Evolutionary conservation across 2,113 vertebrate genomes (phyloP).

Genomic region (Hippocampus guttulatus): DNA sequence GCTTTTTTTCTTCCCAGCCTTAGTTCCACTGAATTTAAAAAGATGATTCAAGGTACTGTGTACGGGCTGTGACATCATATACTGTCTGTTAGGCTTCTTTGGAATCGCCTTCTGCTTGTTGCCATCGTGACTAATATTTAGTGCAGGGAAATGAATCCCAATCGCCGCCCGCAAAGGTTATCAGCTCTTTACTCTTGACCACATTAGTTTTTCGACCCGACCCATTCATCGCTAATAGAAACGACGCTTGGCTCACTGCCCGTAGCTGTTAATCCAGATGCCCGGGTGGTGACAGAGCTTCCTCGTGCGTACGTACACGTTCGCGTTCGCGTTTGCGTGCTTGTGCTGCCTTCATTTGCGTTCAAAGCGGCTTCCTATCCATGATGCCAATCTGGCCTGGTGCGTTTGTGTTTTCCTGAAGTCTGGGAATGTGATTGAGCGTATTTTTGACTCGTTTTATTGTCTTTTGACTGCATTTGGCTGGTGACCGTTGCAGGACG

Average conservation of each 20-base stretch:
- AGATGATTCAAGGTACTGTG: neutral
- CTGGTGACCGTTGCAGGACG: too few relatives aligned
- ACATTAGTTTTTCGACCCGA: slow-evolving; percentile 19
- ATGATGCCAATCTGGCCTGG: neutral
- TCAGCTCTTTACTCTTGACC: neutral
- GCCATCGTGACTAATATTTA: slow-evolving; percentile 4
- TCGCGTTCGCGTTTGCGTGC: neutral
- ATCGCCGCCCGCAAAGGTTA: neutral
- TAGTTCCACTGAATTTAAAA: neutral
- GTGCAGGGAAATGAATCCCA: neutral
- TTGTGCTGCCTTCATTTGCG: neutral
- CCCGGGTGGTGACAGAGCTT: slow-evolving; percentile 45
- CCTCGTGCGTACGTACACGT: slow-evolving; percentile 35
- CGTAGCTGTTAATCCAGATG: slow-evolving; percentile 38
- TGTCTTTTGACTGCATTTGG: neutral
- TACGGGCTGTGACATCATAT: neutral
- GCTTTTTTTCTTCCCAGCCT: neutral
- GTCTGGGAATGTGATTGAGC: neutral
- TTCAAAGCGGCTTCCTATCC: too few relatives aligned
- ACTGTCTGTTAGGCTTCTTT: neutral
- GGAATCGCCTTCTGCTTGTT: neutral
- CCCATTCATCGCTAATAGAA: slow-evolving; percentile 5
- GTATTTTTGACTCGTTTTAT: neutral
- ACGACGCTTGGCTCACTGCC: slow-evolving; percentile 41
- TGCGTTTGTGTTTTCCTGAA: neutral